Evolutionary conservation across 2,888 invertebrate genomes (phyloP).

Genomic region (Euclidia mi): DNA sequence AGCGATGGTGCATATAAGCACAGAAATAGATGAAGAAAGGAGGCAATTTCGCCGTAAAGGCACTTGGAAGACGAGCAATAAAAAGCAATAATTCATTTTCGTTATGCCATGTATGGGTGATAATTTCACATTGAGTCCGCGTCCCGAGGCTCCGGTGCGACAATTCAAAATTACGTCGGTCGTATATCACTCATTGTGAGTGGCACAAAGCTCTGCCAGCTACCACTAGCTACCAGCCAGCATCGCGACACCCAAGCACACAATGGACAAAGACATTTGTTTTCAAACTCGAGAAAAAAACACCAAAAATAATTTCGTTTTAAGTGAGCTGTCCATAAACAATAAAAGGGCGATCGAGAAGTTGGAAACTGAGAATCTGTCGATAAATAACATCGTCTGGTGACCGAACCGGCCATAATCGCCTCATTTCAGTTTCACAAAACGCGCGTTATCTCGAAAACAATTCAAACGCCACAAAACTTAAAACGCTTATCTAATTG

Average conservation of each 20-base stretch:
- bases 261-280: slow-evolving; percentile 86
- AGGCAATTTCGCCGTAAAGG: slow-evolving; percentile 71
- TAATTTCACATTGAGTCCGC: slow-evolving; percentile 85
- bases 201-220: slow-evolving; percentile 82
- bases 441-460: slow-evolving; percentile 80
- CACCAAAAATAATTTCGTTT: slow-evolving; percentile 82
- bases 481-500: slow-evolving; percentile 89
- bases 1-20: slow-evolving; percentile 58
- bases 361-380: slow-evolving; percentile 56
- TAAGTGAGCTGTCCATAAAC: slow-evolving; percentile 79
- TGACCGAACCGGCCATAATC: slow-evolving; percentile 63
- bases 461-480: slow-evolving; percentile 87
- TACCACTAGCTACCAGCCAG: slow-evolving; percentile 82
- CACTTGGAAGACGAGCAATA: slow-evolving; percentile 73
- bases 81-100: slow-evolving; percentile 89
- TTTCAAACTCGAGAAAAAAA: slow-evolving; percentile 83
- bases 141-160: slow-evolving; percentile 77
- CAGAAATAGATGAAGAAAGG: slow-evolving; percentile 63
- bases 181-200: slow-evolving; percentile 90
- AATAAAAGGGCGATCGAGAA: slow-evolving; percentile 70
- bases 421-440: slow-evolving; percentile 76
- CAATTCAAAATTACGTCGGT: slow-evolving; percentile 87
- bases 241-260: slow-evolving; percentile 78
- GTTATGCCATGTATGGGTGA: slow-evolving; percentile 88
- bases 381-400: slow-evolving; percentile 69